Evolutionary conservation across 2,888 invertebrate species (phyloP), one percentile per base, ranked within the genome.

Genomic region (Callyntrura guangdongensis): DNA sequence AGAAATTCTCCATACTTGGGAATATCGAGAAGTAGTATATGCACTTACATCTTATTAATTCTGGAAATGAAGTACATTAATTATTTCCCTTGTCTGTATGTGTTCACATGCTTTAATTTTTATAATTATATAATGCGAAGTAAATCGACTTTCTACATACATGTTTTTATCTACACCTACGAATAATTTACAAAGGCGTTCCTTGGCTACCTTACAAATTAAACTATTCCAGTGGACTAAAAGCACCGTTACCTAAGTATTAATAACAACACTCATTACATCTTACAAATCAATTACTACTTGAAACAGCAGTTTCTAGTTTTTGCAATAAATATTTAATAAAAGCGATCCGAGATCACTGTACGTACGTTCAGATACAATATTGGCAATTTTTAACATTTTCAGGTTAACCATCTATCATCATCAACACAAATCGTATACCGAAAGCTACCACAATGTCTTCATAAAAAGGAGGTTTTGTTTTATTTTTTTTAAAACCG

Each of bases 351-450:
- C 2, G 49, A 53, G 77, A 74, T 74, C 74, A 49, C 49, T 49
- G 20, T 72, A 45, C 45, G n/a, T 49, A 22, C n/a, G n/a, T 56
- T 22, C 53, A 53, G 47, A 49, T 45, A 17, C 53, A 53, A 27
- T 56, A 20, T 77, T 77, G 77, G 53, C 77, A 49, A 77, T 53
- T 22, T 22, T 12, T 25, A 20, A 25, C 53, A 0, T 25, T 22
- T 53, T 77, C 77, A 77, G 77, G 77, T 77, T 77, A 77, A 49
- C 49, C 53, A 36, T 77, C 77, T n/a, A n/a, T n/a, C 53, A 53
- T 27, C 49, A 53, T 27, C 72, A 69, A 25, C 74, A 74, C 8
- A 22, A 67, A 22, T 74, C 77, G 77, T 77, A 77, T 77, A 77
- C 77, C 77, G 47, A 45, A 74, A 45, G 4, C 72, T 47, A 74